A percentile compares a stretch with the other conserved stretches of the same genome.
phyloP scores from a whole-genome alignment of 2,797 vertebrate species.

The Eleutherodactylus coqui region DNA sequence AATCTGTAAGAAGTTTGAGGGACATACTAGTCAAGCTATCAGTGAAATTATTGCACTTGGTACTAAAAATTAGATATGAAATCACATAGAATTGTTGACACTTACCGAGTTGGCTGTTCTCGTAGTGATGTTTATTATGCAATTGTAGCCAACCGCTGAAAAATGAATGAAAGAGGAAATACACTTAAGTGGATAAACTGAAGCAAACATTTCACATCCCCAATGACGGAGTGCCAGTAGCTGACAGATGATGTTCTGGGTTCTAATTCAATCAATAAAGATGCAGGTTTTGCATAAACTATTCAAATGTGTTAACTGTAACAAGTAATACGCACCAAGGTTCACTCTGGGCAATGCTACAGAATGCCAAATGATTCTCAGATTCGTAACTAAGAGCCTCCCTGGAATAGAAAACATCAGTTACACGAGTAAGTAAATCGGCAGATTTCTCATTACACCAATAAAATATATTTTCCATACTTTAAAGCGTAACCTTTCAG shows the following conservation, averaged over 20 bases:
- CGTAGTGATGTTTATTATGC: constrained; percentile 95
- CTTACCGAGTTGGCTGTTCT: constrained; percentile 96
- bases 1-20: no score
- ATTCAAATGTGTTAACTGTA: background rate
- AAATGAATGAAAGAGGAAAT: constrained; percentile 63
- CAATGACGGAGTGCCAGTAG: background rate
- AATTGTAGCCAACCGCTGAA: constrained; percentile 96
- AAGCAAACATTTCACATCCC: background rate
- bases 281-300: background rate
- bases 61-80: background rate
- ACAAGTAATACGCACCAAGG: constrained; percentile 85
- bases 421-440: background rate
- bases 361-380: constrained; percentile 97
- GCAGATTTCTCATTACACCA: background rate
- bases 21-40: no score
- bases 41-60: no score
- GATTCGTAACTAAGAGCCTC: constrained; percentile 91
- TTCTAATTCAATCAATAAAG: background rate
- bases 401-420: constrained; percentile 77
- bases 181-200: background rate
- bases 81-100: constrained; percentile 52
- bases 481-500: no score
- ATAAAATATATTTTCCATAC: no score
- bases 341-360: constrained; percentile 94
- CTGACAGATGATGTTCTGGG: background rate